A percentile compares a stretch with the other conserved stretches of the same genome.
Conservation (phyloP, 2,797 vertebrate species). For the Microchirus variegatus region DNA sequence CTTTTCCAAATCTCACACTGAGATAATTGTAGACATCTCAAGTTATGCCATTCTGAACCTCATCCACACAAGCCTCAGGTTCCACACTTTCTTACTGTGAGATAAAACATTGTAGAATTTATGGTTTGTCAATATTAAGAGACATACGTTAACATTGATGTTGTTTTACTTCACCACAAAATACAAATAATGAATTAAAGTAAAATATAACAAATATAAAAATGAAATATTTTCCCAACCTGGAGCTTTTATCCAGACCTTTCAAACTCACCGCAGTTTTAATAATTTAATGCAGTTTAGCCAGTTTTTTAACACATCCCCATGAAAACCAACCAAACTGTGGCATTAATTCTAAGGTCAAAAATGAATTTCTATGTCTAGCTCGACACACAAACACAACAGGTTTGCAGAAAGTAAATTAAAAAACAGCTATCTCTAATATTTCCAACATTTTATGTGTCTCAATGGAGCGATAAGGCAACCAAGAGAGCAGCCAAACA, state of each 20-base stretch:
- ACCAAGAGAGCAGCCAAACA: slow-evolving; percentile 20
- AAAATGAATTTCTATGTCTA: no score
- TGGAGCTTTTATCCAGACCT: not conserved
- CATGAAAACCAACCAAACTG: no score
- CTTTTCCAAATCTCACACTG: slow-evolving; percentile 50
- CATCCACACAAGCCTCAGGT: slow-evolving; percentile 11
- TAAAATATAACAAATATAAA: not conserved
- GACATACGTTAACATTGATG: no score
- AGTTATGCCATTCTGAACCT: slow-evolving; percentile 27
- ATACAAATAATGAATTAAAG: not conserved
- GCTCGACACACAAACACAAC: no score
- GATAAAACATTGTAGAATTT: no score
- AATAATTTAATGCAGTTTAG: no score
- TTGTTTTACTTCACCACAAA: no score
- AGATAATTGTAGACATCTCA: slow-evolving; percentile 51
- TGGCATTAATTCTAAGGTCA: no score
- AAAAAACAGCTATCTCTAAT: no score
- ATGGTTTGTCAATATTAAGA: no score
- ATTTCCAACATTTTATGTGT: not conserved
- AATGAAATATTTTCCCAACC: not conserved
- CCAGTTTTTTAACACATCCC: not conserved
- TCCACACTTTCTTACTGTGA: slow-evolving; percentile 1
- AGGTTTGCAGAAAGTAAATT: no score
- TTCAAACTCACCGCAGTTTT: not conserved
- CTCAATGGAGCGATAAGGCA: slow-evolving; percentile 13